A percentile compares a stretch with the other conserved stretches of the same genome.
Conservation (phyloP, 2,113 vertebrate species). For the Hystrix cristata region DNA sequence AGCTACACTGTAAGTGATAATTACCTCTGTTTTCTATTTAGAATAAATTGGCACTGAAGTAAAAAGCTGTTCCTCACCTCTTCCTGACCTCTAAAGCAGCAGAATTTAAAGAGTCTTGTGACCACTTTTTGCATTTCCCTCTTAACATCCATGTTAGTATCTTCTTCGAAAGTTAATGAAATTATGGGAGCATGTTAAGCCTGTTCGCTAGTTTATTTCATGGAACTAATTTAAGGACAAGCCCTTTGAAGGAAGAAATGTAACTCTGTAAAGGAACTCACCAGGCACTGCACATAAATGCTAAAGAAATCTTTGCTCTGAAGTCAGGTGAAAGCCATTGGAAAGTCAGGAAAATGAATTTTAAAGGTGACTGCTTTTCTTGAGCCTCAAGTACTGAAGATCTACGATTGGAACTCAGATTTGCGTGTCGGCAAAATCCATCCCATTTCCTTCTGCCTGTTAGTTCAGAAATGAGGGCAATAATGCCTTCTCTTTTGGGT, state of each 20-base stretch:
- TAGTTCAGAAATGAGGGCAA: background rate
- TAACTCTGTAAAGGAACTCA: background rate
- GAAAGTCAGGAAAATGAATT: background rate
- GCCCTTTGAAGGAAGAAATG: background rate
- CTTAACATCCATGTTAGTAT: background rate
- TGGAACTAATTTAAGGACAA: background rate
- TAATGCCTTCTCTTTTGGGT: background rate
- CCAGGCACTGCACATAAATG: background rate
- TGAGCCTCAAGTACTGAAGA: background rate
- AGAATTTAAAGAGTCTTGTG: background rate
- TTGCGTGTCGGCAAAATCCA: background rate
- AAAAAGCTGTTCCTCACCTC: background rate
- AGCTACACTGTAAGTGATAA: background rate
- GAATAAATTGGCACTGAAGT: slow-evolving; percentile 7
- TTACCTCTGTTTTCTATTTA: background rate
- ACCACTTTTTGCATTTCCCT: background rate
- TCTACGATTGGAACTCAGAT: background rate
- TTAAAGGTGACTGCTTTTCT: background rate
- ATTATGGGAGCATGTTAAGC: background rate
- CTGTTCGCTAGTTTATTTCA: background rate
- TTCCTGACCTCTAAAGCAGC: background rate
- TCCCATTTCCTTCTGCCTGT: background rate
- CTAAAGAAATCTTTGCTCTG: background rate
- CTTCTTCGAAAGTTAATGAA: background rate
- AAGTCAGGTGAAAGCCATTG: background rate